A percentile compares a stretch with the other conserved stretches of the same genome.
phyloP scores from a whole-genome alignment of 2,888 invertebrate species.

The Phytoseiulus persimilis region DNA sequence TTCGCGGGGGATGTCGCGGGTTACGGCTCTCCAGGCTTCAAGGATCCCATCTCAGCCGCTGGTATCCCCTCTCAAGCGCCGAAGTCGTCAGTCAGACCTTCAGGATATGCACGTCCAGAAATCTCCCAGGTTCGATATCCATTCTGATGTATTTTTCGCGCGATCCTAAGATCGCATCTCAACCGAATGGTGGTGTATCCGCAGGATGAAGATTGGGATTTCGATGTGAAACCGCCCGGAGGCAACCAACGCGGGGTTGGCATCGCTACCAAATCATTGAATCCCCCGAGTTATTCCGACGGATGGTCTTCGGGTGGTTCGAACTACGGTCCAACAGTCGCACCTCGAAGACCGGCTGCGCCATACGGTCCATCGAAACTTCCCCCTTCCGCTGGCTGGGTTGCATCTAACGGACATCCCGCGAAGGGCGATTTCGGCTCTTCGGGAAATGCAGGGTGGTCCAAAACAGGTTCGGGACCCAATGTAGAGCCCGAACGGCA shows the following conservation, averaged over 20 bases:
- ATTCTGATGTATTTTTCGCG: not conserved
- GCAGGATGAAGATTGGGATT: conserved; percentile 32
- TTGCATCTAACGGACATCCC: not conserved
- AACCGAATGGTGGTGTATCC: not conserved
- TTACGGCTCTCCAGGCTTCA: not conserved
- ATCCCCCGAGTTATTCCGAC: not conserved
- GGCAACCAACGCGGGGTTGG: not conserved
- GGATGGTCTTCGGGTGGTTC: conserved; percentile 11
- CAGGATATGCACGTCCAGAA: conserved; percentile 23
- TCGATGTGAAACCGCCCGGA: not conserved
- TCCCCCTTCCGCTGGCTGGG: not conserved
- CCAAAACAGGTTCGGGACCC: not conserved
- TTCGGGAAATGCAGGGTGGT: not conserved
- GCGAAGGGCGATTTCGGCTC: not conserved
- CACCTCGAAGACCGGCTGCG: not conserved
- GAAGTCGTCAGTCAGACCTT: conserved; percentile 10
- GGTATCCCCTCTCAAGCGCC: not conserved
- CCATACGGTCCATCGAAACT: conserved; percentile 8
- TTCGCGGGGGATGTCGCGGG: not conserved
- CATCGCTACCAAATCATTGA: not conserved
- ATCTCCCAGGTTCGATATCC: not conserved
- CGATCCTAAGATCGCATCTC: not conserved
- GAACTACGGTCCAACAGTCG: not conserved
- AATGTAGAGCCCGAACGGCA: not conserved
- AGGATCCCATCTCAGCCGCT: not conserved